These are phyloP conservation scores for Telmatherina bonti DNA, from an alignment of 2,797 vertebrate genomes.

Conservation along the genomic window DNA sequence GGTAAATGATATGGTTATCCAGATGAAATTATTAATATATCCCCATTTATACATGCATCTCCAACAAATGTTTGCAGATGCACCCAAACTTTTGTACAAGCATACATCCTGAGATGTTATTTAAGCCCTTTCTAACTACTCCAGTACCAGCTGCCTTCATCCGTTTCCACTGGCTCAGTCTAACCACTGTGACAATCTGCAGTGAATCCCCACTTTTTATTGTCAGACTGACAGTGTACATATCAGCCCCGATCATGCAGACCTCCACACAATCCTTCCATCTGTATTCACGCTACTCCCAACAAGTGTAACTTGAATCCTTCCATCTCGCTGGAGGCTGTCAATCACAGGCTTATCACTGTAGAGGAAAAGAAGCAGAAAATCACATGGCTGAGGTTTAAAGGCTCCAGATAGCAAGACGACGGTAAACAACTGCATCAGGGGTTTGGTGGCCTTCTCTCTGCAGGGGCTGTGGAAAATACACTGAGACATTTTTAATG, in stretches of 20 bases:
- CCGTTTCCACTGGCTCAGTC: conserved; percentile 13
- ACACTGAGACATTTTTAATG: conserved; percentile 27
- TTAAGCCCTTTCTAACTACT: conserved; percentile 11
- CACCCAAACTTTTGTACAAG: conserved; percentile 1
- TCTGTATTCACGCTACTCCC: conserved; percentile 18
- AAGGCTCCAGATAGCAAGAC: conserved; percentile 43
- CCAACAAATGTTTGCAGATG: conserved; percentile 7
- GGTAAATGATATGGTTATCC: not conserved
- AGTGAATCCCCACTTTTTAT: conserved; percentile 39
- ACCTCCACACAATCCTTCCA: conserved; percentile 18
- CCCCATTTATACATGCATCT: not conserved
- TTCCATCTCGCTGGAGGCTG: conserved; percentile 44
- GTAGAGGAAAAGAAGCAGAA: conserved; percentile 46
- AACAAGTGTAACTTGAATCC: conserved; percentile 41
- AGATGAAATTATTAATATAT: not conserved
- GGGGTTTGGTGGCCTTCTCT: conserved; percentile 19
- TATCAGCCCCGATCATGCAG: not conserved
- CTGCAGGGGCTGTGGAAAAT: conserved; percentile 22
- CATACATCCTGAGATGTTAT: conserved; percentile 12
- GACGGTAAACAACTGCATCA: conserved; percentile 51
- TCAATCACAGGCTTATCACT: conserved; percentile 50
- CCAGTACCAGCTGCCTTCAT: conserved; percentile 8
- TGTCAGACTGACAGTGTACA: conserved; percentile 29
- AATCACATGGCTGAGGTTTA: conserved; percentile 49
- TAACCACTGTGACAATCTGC: conserved; percentile 32